Evolutionary conservation across 2,113 vertebrate species (phyloP).

Genomic region (Scomber japonicus): DNA sequence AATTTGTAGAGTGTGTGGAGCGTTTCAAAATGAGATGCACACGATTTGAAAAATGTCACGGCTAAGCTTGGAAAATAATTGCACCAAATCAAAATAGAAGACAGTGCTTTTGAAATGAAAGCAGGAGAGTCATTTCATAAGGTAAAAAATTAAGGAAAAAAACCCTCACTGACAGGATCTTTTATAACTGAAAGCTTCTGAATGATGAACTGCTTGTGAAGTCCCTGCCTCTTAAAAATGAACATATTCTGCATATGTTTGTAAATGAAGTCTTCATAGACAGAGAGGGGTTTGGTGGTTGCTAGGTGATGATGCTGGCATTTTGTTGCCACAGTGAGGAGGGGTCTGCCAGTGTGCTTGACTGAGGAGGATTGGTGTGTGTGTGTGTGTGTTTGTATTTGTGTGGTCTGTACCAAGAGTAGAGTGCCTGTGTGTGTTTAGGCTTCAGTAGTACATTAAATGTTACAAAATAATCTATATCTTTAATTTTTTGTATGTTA

Average conservation of each 20-base stretch:
- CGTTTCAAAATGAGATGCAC: not conserved
- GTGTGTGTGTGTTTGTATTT: conserved; percentile 37
- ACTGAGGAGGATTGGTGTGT: conserved; percentile 22
- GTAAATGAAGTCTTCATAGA: conserved; percentile 18
- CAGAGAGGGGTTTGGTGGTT: conserved; percentile 64
- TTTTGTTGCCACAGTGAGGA: conserved; percentile 52
- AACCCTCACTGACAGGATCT: not conserved
- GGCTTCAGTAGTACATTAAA: conserved; percentile 10
- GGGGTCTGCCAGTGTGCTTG: conserved; percentile 29
- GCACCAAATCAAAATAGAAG: conserved; percentile 8
- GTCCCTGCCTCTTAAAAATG: not conserved
- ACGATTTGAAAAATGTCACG: not conserved
- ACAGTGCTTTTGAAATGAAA: not conserved
- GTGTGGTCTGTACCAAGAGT: conserved; percentile 32
- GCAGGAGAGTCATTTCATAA: not conserved
- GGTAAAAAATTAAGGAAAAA: not conserved
- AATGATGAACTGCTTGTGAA: conserved; percentile 11
- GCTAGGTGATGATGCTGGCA: conserved; percentile 74
- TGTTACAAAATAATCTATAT: not conserved
- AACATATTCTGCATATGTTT: conserved; percentile 5
- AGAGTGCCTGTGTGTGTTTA: not conserved
- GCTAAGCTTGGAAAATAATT: not conserved
- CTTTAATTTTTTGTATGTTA: not conserved
- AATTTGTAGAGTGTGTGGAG: no score
- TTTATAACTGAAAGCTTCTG: not conserved